Evolutionary conservation across 2,888 invertebrate species (phyloP).

Genomic region (Tortricodes alternella): DNA sequence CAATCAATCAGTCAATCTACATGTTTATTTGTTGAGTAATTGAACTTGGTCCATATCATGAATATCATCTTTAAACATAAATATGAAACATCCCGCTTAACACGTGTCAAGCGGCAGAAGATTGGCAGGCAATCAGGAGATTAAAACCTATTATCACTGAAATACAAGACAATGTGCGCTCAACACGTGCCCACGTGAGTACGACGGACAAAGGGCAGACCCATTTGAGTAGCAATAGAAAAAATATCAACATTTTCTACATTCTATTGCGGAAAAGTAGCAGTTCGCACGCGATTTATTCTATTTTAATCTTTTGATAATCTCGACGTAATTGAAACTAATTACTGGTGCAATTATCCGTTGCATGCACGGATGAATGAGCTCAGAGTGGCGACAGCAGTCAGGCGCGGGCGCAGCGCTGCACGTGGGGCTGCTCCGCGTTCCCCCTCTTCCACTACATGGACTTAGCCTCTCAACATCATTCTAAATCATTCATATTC

Average conservation of each 20-base stretch:
- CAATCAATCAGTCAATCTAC: no score
- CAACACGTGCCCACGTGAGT: constrained; percentile 69
- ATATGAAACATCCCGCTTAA: constrained; percentile 19
- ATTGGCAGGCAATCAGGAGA: constrained; percentile 66
- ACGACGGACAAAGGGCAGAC: constrained; percentile 61
- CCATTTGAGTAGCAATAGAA: constrained; percentile 40
- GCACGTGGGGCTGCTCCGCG: not conserved
- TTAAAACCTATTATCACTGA: constrained; percentile 57
- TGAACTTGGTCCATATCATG: not conserved
- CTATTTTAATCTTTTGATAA: constrained; percentile 79
- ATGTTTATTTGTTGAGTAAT: not conserved
- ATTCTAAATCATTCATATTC: not conserved
- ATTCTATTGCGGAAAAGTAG: constrained; percentile 70
- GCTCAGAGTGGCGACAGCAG: constrained; percentile 31
- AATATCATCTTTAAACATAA: not conserved
- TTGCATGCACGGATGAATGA: constrained; percentile 51
- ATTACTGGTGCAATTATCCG: constrained; percentile 61
- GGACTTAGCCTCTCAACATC: no score
- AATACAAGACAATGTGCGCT: constrained; percentile 58
- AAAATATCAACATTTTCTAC: constrained; percentile 64
- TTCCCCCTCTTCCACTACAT: no score
- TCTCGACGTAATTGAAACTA: constrained; percentile 68
- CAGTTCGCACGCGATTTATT: constrained; percentile 74
- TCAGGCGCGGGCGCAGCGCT: constrained; percentile 20
- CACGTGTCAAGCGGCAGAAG: constrained; percentile 57